Evolutionary conservation across 1,140 invertebrate species (phyloP).

Genomic region (Lethrus apterus): DNA sequence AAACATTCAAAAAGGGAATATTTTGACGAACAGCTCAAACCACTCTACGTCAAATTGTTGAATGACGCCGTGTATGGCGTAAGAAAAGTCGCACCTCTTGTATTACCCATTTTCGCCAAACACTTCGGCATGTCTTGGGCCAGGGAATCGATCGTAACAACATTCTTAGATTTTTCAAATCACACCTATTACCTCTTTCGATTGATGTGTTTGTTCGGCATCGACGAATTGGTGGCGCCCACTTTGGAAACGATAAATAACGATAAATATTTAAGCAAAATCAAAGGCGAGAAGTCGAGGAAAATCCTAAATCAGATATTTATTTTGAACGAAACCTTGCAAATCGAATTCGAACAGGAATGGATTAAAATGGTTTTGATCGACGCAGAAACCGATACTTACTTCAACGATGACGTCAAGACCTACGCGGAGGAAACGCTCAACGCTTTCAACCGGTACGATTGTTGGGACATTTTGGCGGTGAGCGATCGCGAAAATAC

Average conservation of each 20-base stretch:
- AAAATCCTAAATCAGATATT: slow-evolving; percentile 20
- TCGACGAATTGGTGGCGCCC: slow-evolving; percentile 32
- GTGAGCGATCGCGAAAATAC: slow-evolving; percentile 11
- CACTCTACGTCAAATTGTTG: slow-evolving; percentile 30
- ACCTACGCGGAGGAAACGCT: slow-evolving; percentile 27
- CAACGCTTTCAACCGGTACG: slow-evolving; percentile 17
- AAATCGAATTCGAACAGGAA: slow-evolving; percentile 19
- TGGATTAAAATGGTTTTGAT: slow-evolving; percentile 18
- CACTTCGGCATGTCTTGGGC: slow-evolving; percentile 33
- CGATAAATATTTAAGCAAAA: background rate
- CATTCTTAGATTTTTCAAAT: slow-evolving; percentile 23
- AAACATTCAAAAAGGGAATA: slow-evolving; percentile 28
- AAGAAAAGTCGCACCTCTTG: slow-evolving; percentile 29
- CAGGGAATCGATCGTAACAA: slow-evolving; percentile 23
- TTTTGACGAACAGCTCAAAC: slow-evolving; percentile 31
- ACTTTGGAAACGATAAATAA: slow-evolving; percentile 18
- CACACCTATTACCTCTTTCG: slow-evolving; percentile 29
- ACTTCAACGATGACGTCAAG: slow-evolving; percentile 18
- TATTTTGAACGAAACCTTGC: slow-evolving; percentile 20
- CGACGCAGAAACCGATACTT: slow-evolving; percentile 16
- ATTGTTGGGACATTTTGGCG: slow-evolving; percentile 18
- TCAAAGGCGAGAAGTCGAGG: slow-evolving; percentile 7
- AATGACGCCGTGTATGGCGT: slow-evolving; percentile 32
- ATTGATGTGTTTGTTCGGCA: slow-evolving; percentile 30
- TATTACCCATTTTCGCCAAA: slow-evolving; percentile 34